Base-by-base conservation (phyloP, 2,888 invertebrate species). In the Drosophila setosimentum region DNA sequence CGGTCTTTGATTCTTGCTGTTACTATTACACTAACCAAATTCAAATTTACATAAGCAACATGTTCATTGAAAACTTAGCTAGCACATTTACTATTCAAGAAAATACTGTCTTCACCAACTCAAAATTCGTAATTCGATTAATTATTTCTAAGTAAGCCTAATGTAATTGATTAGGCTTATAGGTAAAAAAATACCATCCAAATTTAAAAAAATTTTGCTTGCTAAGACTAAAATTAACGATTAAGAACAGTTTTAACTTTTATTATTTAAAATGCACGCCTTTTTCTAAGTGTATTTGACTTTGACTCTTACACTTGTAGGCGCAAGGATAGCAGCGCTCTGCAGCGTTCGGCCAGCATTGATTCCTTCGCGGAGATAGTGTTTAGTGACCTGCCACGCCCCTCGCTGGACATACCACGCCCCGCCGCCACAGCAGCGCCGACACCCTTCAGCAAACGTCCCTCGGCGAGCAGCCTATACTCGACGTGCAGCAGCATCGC, bases 321-420 rank as follows among this genome's bases (percentile, higher is more conserved):
- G 55, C 92, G 92, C 70, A 92, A 92, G 83, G 91, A 92, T 59
- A 92, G 92, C 86, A 92, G 91, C 78, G 89, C 92, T 24, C 60
- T 96, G 16, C 96, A 96, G 7, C 95, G 97, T 5, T 97, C 97
- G 69, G 95, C 96, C 76, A 97, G 96, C 93, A 97, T 97, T 91
- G 97, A 97, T 93, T 96, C 96, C 0, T 94, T 96, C 93, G 96
- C 96, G 62, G 96, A 96, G 90, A 95, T 96, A 2, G 95, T 95
- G 11, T 96, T 96, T 94, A 94, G 95, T 74, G 94, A 94, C 78
- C 88, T 93, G 71, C 92, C 92, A 24, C 92, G 90, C 73, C 92
- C 92, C 85, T 93, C 92, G 50, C 82, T 92, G 59, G 93, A 93
- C 61, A 92, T 92, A 73, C 89, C 89, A 13, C 79, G 89, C 64